phyloP scores from a whole-genome alignment of 2,113 vertebrate species.

The Regulus satrapa region DNA sequence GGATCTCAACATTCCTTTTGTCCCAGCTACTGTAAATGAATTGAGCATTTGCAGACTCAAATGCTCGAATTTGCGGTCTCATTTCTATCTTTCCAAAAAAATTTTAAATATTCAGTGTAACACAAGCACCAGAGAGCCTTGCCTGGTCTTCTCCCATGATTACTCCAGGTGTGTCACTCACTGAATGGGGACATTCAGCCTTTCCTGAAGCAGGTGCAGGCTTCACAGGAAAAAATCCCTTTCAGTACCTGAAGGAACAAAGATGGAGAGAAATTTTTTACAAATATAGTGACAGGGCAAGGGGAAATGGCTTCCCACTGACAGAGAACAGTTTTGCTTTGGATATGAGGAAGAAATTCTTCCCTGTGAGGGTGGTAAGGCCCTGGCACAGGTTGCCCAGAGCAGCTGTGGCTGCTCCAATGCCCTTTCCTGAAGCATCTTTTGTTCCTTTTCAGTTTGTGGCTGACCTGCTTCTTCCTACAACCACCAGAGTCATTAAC shows the following conservation, averaged over 20 bases:
- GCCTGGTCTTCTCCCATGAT: neutral
- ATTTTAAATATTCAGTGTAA: neutral
- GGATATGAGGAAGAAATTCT: neutral
- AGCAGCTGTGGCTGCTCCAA: neutral
- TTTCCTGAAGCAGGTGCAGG: neutral
- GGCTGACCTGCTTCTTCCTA: neutral
- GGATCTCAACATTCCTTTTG: neutral
- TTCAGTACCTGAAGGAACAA: neutral
- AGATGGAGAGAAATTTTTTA: neutral
- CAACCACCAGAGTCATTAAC: neutral
- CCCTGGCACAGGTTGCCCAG: neutral
- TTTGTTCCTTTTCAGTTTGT: neutral
- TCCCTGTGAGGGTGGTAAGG: neutral
- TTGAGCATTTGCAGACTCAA: neutral
- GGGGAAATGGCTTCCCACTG: neutral
- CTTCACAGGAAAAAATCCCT: neutral
- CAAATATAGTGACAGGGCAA: neutral
- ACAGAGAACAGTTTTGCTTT: neutral
- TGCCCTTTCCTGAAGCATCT: neutral
- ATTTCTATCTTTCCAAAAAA: neutral
- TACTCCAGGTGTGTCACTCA: neutral
- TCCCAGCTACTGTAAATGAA: neutral
- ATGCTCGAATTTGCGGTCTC: no score
- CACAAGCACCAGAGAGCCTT: neutral
- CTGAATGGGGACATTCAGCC: neutral